Conservation (phyloP, 2,888 invertebrate species). For the Lepeophtheirus nordmannii region DNA sequence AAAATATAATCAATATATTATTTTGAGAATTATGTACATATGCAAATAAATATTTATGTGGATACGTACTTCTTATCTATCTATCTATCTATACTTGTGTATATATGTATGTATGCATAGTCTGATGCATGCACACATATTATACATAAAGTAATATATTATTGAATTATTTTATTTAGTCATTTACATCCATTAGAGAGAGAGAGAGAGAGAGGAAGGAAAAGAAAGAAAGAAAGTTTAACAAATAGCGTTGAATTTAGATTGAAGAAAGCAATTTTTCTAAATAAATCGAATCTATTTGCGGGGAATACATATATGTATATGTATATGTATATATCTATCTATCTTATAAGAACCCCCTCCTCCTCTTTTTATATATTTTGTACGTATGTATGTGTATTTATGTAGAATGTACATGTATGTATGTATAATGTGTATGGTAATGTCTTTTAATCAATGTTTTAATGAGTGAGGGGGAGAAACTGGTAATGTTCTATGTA, state of each 20-base stretch:
- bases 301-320: slow-evolving; percentile 6
- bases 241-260: slow-evolving; percentile 8
- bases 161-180: slow-evolving; percentile 5
- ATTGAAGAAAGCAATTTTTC: slow-evolving; percentile 8
- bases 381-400: not conserved
- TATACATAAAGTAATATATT: not conserved
- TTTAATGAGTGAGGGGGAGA: slow-evolving; percentile 3
- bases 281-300: slow-evolving; percentile 7
- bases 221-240: not conserved
- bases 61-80: too few relatives aligned
- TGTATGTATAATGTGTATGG: not conserved
- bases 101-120: too few relatives aligned
- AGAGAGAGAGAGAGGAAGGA: not conserved
- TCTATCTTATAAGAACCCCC: not conserved
- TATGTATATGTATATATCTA: not conserved
- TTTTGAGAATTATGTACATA: too few relatives aligned
- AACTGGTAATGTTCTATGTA: not conserved
- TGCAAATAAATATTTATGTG: too few relatives aligned
- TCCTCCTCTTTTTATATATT: not conserved
- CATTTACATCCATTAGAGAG: slow-evolving; percentile 3
- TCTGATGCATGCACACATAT: too few relatives aligned
- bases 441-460: slow-evolving; percentile 7
- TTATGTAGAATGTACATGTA: not conserved
- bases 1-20: too few relatives aligned
- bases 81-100: too few relatives aligned